phyloP scores from a whole-genome alignment of 2,113 vertebrate species.

The Falco punctatus region DNA sequence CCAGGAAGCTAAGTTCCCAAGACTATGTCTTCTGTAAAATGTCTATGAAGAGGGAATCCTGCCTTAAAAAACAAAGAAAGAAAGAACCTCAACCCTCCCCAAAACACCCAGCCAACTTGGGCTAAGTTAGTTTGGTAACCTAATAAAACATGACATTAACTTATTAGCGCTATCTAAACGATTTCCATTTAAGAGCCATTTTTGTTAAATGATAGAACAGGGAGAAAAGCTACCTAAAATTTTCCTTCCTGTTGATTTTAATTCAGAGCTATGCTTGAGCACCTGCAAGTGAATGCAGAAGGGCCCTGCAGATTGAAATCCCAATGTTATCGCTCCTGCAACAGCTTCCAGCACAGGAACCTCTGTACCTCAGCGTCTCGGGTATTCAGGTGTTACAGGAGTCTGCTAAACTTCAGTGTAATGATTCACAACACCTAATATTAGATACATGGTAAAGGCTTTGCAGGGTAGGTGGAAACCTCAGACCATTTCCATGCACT shows the following conservation, averaged over 20 bases:
- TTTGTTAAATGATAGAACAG: neutral
- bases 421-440: neutral
- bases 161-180: neutral
- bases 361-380: neutral
- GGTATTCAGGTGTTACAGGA: neutral
- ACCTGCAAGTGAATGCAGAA: neutral
- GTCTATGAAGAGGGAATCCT: neutral
- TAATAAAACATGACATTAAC: neutral
- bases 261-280: neutral
- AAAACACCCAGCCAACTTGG: neutral
- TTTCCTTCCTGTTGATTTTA: neutral
- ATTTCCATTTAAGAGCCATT: neutral
- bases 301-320: neutral
- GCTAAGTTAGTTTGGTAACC: neutral
- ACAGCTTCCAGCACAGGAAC: neutral
- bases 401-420: neutral
- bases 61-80: neutral
- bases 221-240: neutral
- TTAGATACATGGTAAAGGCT: neutral
- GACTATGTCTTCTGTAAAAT: neutral
- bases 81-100: neutral
- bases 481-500: neutral
- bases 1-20: neutral
- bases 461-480: neutral
- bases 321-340: neutral